Percentiles rank a stretch among this genome's conserved stretches.
These are phyloP conservation scores for Speoplatyrhinus poulsoni DNA, from an alignment of 2,113 vertebrate genomes.

Conservation along the genomic window DNA sequence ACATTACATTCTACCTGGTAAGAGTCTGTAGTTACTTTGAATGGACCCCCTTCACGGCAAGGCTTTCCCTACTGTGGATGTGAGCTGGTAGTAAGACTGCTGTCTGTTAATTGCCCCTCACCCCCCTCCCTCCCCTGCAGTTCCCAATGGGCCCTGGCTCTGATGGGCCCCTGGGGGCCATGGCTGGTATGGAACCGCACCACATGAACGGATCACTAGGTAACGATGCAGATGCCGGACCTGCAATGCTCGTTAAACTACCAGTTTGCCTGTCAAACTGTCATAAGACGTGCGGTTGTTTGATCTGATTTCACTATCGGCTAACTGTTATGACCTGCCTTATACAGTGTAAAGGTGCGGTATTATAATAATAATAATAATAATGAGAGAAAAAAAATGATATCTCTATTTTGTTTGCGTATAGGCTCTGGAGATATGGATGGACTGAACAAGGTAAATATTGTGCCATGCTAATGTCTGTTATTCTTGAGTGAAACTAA, in stretches of 20 bases:
- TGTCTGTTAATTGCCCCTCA: not conserved
- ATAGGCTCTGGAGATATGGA: slow-evolving; percentile 97
- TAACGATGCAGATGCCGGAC: slow-evolving; percentile 38
- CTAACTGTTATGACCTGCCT: not conserved
- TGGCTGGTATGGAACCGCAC: slow-evolving; percentile 98
- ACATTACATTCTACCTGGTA: too few relatives aligned
- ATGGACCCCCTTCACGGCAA: not conserved
- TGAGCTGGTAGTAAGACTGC: slow-evolving; percentile 20
- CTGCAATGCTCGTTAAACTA: not conserved
- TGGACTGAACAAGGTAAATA: slow-evolving; percentile 96
- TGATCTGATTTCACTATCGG: too few relatives aligned
- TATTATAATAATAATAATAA: not conserved
- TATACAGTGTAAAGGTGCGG: not conserved
- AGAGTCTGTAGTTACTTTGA: not conserved
- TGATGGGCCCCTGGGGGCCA: slow-evolving; percentile 96
- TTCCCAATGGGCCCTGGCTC: slow-evolving; percentile 97
- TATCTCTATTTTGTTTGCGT: slow-evolving; percentile 16
- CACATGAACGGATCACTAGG: slow-evolving; percentile 94
- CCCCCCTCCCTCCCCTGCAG: slow-evolving; percentile 58
- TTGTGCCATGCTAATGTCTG: not conserved
- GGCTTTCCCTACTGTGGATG: not conserved
- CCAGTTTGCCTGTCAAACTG: too few relatives aligned
- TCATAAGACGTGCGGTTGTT: too few relatives aligned
- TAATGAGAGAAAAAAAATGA: not conserved
- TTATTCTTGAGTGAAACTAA: not conserved